phyloP scores from a whole-genome alignment of 1,140 invertebrate genomes.

The Philopotamus ludificatus region DNA sequence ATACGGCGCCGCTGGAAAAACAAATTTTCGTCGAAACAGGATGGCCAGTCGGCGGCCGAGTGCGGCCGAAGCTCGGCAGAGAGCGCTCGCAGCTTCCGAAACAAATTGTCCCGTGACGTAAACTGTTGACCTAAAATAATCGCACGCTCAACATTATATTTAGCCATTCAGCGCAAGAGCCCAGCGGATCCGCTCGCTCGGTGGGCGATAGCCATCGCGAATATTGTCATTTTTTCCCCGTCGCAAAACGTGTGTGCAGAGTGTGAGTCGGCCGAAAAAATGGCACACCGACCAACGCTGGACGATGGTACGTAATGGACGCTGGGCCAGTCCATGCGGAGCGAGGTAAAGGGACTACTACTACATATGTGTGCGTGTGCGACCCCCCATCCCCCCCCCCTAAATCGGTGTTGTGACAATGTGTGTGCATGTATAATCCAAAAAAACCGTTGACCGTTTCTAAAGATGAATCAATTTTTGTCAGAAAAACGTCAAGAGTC shows the following conservation, averaged over 20 bases:
- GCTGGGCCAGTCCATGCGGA: slow-evolving; percentile 29
- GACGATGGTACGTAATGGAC: slow-evolving; percentile 38
- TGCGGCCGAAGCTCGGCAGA: not conserved
- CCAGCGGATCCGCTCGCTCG: slow-evolving; percentile 42
- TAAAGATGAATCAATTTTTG: slow-evolving; percentile 35
- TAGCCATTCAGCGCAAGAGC: slow-evolving; percentile 50
- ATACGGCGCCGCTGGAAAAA: too few relatives aligned
- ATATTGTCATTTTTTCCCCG: slow-evolving; percentile 15
- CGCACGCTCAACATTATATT: slow-evolving; percentile 56
- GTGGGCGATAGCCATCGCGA: slow-evolving; percentile 44
- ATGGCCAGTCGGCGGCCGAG: too few relatives aligned
- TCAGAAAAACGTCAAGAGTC: slow-evolving; percentile 31
- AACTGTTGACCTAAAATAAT: slow-evolving; percentile 54
- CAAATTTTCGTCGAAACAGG: too few relatives aligned
- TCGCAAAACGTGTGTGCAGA: slow-evolving; percentile 26
- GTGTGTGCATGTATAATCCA: not conserved
- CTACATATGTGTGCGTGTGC: slow-evolving; percentile 30
- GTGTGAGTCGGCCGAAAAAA: slow-evolving; percentile 32
- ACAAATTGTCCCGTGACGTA: slow-evolving; percentile 45
- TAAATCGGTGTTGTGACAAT: slow-evolving; percentile 4
- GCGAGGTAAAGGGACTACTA: slow-evolving; percentile 38
- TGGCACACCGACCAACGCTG: slow-evolving; percentile 35
- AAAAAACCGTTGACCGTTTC: not conserved
- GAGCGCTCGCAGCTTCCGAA: not conserved
- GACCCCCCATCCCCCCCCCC: slow-evolving; percentile 11